Conservation (phyloP, 2,888 invertebrate genomes). For the Theristus sp. region DNA sequence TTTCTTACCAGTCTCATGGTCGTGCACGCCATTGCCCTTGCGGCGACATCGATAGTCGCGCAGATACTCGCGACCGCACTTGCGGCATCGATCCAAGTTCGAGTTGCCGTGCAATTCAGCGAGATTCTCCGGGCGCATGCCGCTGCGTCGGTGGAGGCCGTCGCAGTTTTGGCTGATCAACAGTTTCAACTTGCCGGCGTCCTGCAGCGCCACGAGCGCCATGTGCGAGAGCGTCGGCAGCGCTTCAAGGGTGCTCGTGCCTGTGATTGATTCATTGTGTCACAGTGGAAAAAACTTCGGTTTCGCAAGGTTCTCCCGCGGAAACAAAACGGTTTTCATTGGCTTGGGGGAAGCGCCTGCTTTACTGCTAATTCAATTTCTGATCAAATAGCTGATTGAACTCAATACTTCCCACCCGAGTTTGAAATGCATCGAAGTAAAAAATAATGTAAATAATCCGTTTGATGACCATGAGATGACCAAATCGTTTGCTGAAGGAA, state of each 20-base stretch:
- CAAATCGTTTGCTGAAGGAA: too few relatives aligned
- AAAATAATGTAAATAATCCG: neutral
- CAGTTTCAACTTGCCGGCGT: conserved; percentile 59
- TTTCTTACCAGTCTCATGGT: conserved; percentile 3
- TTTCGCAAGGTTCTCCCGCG: neutral
- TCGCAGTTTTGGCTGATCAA: conserved; percentile 92
- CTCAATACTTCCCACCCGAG: too few relatives aligned
- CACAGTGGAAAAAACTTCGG: neutral
- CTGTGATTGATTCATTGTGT: neutral
- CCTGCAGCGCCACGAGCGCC: conserved; percentile 67
- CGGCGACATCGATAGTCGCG: conserved; percentile 6
- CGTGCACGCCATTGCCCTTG: neutral
- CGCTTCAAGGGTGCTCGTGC: conserved; percentile 3
- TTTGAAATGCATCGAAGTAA: too few relatives aligned
- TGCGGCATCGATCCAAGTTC: conserved; percentile 62
- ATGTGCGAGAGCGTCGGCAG: conserved; percentile 76
- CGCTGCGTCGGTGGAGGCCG: conserved; percentile 61
- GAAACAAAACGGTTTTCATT: neutral
- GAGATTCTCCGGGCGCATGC: conserved; percentile 11
- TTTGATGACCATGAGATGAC: too few relatives aligned
- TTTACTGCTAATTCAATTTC: too few relatives aligned
- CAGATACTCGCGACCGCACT: conserved; percentile 47
- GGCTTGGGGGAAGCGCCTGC: too few relatives aligned
- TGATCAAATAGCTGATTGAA: too few relatives aligned
- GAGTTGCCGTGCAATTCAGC: conserved; percentile 21